Base-by-base conservation (phyloP, 2,797 vertebrate species). In the Notamacropus eugenii region DNA sequence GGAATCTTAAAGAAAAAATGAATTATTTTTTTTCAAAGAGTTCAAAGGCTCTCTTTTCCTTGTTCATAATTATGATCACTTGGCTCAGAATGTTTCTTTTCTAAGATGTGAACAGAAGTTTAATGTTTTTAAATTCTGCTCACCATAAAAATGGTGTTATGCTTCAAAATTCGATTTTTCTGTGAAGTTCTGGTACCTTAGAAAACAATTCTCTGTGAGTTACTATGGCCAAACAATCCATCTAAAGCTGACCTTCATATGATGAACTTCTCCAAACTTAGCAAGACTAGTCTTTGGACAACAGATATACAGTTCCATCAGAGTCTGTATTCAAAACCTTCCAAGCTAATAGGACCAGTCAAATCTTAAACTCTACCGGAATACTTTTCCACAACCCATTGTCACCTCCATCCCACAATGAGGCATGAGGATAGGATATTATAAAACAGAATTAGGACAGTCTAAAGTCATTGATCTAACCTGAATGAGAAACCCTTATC, bases 31-130 rank as follows among this genome's bases (percentile, higher is more conserved):
- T 95, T 93, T 91, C 92, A 95, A 93, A 57, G 90, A 95, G 91
- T 96, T 97, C 94, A 97, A 97, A 97, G 96, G 94, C 93, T 97
- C 96, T 95, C 90, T 95, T 95, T 94, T 90, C 93, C 95, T 93
- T 94, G 95, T 95, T 96, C 92, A 97, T 97, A 95, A 96, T 57
- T 91, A 95, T 96, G 62, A 34, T 96, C 34, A 96, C 34, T 67
- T n/a, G 34, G 5, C 40, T 93, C 55, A 94, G 95, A 96, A 93
- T 90, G 74, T 94, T 97, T 58, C 96, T 96, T 94, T 95, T 95
- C 62, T 55, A 91, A 91, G 67, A 46, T 96, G 58, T 96, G 97
- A 96, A 97, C 93, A 96, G 91, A 93, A 58, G 93, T 91, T 95
- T 96, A 96, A 94, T 94, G 96, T 94, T 93, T 90, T 93, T 92